phyloP scores from a whole-genome alignment of 2,888 invertebrate species.

The Corbicula japonica region DNA sequence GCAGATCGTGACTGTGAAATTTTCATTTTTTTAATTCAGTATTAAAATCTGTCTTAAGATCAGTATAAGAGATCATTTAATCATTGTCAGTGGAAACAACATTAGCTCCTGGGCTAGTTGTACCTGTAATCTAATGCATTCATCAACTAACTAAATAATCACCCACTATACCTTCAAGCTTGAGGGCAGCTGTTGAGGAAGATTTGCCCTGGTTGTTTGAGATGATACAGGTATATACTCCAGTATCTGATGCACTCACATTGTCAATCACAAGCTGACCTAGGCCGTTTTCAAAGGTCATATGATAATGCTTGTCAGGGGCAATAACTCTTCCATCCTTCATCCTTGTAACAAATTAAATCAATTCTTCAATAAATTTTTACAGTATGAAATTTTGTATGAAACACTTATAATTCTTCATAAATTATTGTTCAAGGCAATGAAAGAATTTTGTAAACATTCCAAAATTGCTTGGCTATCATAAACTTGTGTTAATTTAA shows the following conservation, averaged over 20 bases:
- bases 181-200: constrained; percentile 78
- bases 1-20: neutral
- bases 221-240: constrained; percentile 81
- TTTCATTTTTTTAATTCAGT: neutral
- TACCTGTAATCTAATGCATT: no score
- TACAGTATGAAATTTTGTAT: no score
- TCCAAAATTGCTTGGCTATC: no score
- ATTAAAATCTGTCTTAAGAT: neutral
- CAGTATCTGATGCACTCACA: constrained; percentile 75
- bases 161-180: constrained; percentile 79
- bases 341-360: constrained; percentile 69
- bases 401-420: no score
- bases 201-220: constrained; percentile 82
- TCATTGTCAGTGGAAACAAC: no score
- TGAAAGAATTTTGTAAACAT: no score
- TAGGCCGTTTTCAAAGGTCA: constrained; percentile 73
- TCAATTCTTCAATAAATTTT: no score
- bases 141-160: no score
- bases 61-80: no score
- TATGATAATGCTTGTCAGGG: constrained; percentile 72
- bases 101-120: no score
- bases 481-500: no score
- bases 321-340: constrained; percentile 78
- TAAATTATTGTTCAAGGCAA: no score
- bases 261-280: constrained; percentile 79